A percentile compares a stretch with the other conserved stretches of the same genome.
phyloP scores from a whole-genome alignment of 2,888 invertebrate species.

The Rapana venosa region DNA sequence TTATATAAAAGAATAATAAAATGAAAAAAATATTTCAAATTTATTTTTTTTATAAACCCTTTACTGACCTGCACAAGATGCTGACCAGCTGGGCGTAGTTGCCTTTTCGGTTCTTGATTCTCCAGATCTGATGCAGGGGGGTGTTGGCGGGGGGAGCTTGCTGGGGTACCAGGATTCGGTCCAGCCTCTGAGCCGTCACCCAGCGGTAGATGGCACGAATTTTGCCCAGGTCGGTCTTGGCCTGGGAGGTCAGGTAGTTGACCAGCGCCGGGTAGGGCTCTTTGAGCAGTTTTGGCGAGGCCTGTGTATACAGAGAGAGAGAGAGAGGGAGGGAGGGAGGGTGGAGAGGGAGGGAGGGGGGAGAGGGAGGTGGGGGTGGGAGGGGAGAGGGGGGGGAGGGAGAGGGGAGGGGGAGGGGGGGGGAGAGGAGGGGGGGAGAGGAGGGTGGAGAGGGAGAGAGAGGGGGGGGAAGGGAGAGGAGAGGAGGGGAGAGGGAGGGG shows the following conservation, averaged over 20 bases:
- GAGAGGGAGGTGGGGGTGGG: too few relatives aligned
- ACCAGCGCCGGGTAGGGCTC: conserved; percentile 57
- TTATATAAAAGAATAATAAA: too few relatives aligned
- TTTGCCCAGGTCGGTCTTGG: conserved; percentile 57
- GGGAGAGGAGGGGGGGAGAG: too few relatives aligned
- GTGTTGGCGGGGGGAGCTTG: conserved; percentile 60
- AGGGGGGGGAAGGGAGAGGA: too few relatives aligned
- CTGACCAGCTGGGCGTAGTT: conserved; percentile 71
- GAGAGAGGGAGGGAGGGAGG: too few relatives aligned
- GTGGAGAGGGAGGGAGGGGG: too few relatives aligned
- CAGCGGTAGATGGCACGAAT: conserved; percentile 70
- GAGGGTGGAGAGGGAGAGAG: too few relatives aligned
- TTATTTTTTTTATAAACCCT: too few relatives aligned
- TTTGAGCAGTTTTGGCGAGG: conserved; percentile 55
- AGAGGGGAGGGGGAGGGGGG: too few relatives aligned
- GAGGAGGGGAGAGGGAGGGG: too few relatives aligned
- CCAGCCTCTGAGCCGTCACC: conserved; percentile 67
- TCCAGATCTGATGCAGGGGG: conserved; percentile 66
- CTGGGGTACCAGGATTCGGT: conserved; percentile 58
- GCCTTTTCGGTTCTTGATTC: conserved; percentile 66
- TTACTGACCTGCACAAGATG: conserved; percentile 63
- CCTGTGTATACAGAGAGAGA: conserved; percentile 43
- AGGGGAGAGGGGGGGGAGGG: too few relatives aligned
- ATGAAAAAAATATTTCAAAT: too few relatives aligned
- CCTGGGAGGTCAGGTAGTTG: conserved; percentile 55